A percentile compares a stretch with the other conserved stretches of the same genome.
phyloP scores from a whole-genome alignment of 1,140 invertebrate genomes.

The Nephotettix cincticeps region DNA sequence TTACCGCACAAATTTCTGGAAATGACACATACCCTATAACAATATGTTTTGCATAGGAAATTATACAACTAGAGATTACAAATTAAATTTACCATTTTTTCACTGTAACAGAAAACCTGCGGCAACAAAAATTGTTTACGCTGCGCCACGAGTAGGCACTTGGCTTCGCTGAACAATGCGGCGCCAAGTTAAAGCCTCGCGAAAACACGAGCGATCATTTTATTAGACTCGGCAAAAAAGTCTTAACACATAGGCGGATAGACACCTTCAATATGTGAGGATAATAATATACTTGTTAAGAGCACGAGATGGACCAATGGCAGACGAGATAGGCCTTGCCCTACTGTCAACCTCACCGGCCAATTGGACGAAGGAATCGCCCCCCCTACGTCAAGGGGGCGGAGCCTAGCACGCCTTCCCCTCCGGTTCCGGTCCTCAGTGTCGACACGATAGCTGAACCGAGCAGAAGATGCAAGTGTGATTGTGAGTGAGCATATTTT shows the following conservation, averaged over 20 bases:
- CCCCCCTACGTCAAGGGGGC: background rate
- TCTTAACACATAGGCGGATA: slow-evolving; percentile 23
- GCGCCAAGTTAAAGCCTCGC: background rate
- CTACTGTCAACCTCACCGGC: background rate
- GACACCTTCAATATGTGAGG: slow-evolving; percentile 25
- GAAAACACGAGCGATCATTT: slow-evolving; percentile 4
- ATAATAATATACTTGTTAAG: slow-evolving; percentile 27
- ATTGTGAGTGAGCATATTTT: background rate
- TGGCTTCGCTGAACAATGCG: background rate
- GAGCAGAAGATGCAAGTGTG: background rate
- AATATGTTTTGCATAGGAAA: no score
- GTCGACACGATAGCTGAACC: background rate
- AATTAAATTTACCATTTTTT: no score
- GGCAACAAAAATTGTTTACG: slow-evolving; percentile 16
- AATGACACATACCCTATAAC: no score
- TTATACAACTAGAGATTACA: no score
- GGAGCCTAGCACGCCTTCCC: background rate
- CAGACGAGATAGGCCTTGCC: background rate
- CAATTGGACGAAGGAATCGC: background rate
- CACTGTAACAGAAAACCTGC: background rate
- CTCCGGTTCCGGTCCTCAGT: background rate
- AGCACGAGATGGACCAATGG: slow-evolving; percentile 1
- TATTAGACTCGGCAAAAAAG: slow-evolving; percentile 12
- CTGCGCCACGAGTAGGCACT: background rate
- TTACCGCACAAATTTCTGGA: no score